phyloP scores from a whole-genome alignment of 2,888 invertebrate species.

The Gastrophysa polygoni region DNA sequence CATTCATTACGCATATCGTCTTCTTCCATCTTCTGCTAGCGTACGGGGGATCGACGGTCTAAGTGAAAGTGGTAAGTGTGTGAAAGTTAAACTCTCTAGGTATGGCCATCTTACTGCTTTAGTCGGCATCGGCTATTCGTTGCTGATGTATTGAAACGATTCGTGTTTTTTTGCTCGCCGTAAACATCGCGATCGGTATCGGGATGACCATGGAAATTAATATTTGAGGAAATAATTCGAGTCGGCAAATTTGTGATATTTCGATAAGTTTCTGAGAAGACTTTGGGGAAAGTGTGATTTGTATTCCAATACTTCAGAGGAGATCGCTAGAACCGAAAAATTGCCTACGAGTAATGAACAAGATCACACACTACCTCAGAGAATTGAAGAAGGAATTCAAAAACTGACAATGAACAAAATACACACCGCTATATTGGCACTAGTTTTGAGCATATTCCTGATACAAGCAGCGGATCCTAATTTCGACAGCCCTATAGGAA shows the following conservation, averaged over 20 bases:
- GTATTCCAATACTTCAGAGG: neutral
- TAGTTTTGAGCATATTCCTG: constrained; percentile 56
- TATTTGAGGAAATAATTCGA: neutral
- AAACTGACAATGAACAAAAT: constrained; percentile 55
- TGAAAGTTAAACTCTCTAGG: constrained; percentile 57
- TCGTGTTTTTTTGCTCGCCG: constrained; percentile 36
- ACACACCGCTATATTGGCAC: constrained; percentile 55
- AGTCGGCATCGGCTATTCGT: constrained; percentile 55
- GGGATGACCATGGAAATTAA: neutral
- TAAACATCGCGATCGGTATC: neutral
- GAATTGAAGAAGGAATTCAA: neutral
- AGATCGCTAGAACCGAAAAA: neutral
- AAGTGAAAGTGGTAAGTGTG: constrained; percentile 59
- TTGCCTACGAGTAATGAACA: neutral
- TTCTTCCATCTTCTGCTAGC: constrained; percentile 22
- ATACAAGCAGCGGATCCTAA: constrained; percentile 58
- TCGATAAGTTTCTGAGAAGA: constrained; percentile 11
- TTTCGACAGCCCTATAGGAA: constrained; percentile 43
- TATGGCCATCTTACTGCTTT: constrained; percentile 50
- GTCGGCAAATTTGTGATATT: constrained; percentile 26
- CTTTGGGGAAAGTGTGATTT: neutral
- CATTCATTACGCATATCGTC: constrained; percentile 20
- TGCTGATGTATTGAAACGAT: constrained; percentile 53
- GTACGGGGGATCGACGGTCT: constrained; percentile 29
- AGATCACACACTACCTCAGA: neutral